A percentile compares a stretch with the other conserved stretches of the same genome.
These are phyloP conservation scores for Caenorhabditis afra DNA, from an alignment of 2,888 invertebrate genomes.

Conservation along the genomic window DNA sequence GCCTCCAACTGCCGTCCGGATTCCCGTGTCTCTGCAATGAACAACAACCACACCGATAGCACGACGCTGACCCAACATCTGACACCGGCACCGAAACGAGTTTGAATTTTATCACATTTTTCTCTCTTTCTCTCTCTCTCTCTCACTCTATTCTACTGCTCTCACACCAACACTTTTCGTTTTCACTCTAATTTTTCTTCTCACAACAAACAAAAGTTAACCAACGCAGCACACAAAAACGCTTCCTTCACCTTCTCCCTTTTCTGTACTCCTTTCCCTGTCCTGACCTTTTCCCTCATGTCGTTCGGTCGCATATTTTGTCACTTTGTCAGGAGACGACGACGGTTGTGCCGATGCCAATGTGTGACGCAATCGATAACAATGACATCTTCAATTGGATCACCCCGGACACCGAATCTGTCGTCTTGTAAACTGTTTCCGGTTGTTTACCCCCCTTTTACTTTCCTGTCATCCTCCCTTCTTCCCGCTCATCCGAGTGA, in stretches of 20 bases:
- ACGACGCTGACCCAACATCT: conserved; percentile 20
- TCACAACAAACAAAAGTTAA: too few relatives aligned
- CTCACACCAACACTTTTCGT: conserved; percentile 16
- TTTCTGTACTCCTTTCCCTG: conserved; percentile 3
- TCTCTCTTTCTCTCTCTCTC: conserved; percentile 19
- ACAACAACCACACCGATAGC: conserved; percentile 22
- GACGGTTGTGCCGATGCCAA: conserved; percentile 15
- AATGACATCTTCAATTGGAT: conserved; percentile 57
- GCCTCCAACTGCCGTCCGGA: conserved; percentile 43
- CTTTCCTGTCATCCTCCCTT: background rate
- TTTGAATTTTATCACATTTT: conserved; percentile 45
- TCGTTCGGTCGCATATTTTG: conserved; percentile 21
- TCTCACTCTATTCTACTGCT: conserved; percentile 11
- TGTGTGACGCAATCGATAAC: conserved; percentile 24
- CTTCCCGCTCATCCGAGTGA: too few relatives aligned
- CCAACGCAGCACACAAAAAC: background rate
- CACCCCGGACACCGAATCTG: conserved; percentile 59
- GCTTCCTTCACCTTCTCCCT: conserved; percentile 11
- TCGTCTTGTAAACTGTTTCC: conserved; percentile 38
- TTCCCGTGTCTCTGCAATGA: conserved; percentile 45
- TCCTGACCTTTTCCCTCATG: conserved; percentile 15
- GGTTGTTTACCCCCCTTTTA: background rate
- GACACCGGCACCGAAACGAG: conserved; percentile 41
- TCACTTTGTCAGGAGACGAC: conserved; percentile 34
- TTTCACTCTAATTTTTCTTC: too few relatives aligned